Evolutionary conservation across 2,888 invertebrate species (phyloP).

Genomic region (Sthenelais limicola): DNA sequence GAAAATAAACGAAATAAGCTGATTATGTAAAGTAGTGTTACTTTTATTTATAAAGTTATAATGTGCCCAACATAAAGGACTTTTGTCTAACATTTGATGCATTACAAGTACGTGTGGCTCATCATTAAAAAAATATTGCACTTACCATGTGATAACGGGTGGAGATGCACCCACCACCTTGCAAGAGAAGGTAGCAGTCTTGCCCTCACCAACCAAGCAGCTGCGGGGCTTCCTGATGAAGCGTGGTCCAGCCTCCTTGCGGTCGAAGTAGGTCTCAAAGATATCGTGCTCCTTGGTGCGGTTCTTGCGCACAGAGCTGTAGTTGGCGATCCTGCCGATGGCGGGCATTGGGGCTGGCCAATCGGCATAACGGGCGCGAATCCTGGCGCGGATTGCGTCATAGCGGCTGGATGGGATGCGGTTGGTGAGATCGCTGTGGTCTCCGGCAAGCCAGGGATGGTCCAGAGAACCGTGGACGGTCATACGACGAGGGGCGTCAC

Average conservation of each 20-base stretch:
- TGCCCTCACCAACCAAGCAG: constrained; percentile 96
- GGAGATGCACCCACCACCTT: constrained; percentile 93
- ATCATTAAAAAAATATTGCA: no score
- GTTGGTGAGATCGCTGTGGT: constrained; percentile 72
- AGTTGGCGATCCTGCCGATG: constrained; percentile 96
- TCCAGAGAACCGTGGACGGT: constrained; percentile 97
- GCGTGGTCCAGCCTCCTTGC: constrained; percentile 96
- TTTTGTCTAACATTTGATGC: no score
- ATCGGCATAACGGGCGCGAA: constrained; percentile 75
- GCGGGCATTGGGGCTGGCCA: constrained; percentile 84
- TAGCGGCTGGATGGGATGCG: constrained; percentile 88
- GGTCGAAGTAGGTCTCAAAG: constrained; percentile 95
- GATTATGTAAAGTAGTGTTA: no score
- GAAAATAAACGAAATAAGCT: no score
- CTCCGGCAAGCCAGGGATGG: constrained; percentile 92
- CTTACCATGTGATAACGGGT: constrained; percentile 92
- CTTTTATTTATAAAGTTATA: no score
- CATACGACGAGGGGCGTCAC: constrained; percentile 89
- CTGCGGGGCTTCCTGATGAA: constrained; percentile 98
- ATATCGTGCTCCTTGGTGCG: constrained; percentile 97
- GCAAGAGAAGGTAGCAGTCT: constrained; percentile 97
- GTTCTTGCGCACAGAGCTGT: constrained; percentile 94
- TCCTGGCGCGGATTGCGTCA: constrained; percentile 87
- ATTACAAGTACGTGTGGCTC: no score
- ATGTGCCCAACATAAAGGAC: no score